These are phyloP conservation scores for Hypselothyrea guttata DNA, from an alignment of 2,888 invertebrate species.

Conservation along the genomic window DNA sequence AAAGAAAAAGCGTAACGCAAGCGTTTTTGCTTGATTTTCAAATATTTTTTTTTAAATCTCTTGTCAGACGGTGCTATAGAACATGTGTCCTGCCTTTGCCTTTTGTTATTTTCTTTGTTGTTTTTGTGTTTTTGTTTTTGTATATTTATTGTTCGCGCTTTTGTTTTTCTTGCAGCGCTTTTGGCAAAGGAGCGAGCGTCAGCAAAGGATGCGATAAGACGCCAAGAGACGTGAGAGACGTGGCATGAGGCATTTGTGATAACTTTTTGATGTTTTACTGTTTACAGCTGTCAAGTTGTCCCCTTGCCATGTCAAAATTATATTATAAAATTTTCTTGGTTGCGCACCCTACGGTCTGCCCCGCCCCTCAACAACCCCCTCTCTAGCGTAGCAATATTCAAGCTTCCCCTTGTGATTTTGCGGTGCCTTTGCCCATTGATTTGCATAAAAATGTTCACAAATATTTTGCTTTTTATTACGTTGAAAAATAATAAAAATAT, in stretches of 20 bases:
- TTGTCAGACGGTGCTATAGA: slow-evolving; percentile 41
- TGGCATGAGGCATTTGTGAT: slow-evolving; percentile 53
- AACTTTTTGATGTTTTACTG: slow-evolving; percentile 75
- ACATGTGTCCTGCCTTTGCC: slow-evolving; percentile 41
- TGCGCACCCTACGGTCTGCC: background rate
- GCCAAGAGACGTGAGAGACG: too few species aligned
- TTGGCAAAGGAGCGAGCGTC: slow-evolving; percentile 34
- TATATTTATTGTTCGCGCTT: slow-evolving; percentile 48
- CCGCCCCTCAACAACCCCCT: too few species aligned
- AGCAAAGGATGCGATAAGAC: slow-evolving; percentile 1
- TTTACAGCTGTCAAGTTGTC: slow-evolving; percentile 72
- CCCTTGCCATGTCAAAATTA: slow-evolving; percentile 62
- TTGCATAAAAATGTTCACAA: slow-evolving; percentile 71
- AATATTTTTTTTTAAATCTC: slow-evolving; percentile 52
- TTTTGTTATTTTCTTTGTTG: slow-evolving; percentile 8
- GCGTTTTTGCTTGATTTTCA: slow-evolving; percentile 51
- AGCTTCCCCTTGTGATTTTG: slow-evolving; percentile 17
- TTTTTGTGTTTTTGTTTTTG: background rate
- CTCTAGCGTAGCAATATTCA: too few species aligned
- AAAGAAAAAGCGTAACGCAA: slow-evolving; percentile 40
- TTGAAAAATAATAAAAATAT: slow-evolving; percentile 21
- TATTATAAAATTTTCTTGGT: slow-evolving; percentile 55
- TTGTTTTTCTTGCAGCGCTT: slow-evolving; percentile 53
- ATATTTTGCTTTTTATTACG: slow-evolving; percentile 61
- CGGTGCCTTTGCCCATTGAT: slow-evolving; percentile 52